Percentiles rank a stretch among this genome's conserved stretches.
Evolutionary conservation across 2,888 invertebrate species (phyloP).

Genomic region (Pimpla rufipes): DNA sequence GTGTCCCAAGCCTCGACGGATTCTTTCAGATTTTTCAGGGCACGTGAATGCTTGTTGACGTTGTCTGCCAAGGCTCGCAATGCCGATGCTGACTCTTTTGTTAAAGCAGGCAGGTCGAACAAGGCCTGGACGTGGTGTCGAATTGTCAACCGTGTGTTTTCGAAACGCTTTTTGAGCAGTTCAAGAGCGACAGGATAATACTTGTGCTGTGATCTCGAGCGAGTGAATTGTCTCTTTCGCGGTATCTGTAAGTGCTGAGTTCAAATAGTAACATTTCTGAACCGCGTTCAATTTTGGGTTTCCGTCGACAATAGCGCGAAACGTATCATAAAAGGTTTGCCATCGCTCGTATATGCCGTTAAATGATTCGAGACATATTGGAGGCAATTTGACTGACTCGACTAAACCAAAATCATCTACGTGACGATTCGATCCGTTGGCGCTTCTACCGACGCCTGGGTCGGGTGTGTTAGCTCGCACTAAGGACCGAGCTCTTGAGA

Average conservation of each 20-base stretch:
- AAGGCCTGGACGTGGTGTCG: constrained; percentile 39
- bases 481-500: not conserved
- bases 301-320: constrained; percentile 5
- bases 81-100: constrained; percentile 19
- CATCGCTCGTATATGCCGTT: constrained; percentile 12
- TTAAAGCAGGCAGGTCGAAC: constrained; percentile 24
- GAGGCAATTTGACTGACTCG: constrained; percentile 4
- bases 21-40: constrained; percentile 39
- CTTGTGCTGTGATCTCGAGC: constrained; percentile 8
- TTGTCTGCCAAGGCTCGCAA: constrained; percentile 42
- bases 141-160: constrained; percentile 33
- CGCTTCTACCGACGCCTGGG: not conserved
- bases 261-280: constrained; percentile 32
- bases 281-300: constrained; percentile 16
- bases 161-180: not conserved
- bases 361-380: not conserved
- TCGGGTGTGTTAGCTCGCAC: not conserved
- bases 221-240: constrained; percentile 12
- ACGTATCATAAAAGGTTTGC: constrained; percentile 30
- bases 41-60: constrained; percentile 10
- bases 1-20: constrained; percentile 50
- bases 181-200: constrained; percentile 13
- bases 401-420: too few relatives aligned
- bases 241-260: constrained; percentile 24
- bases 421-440: not conserved